Conservation (phyloP, 1,140 invertebrate species). For the Drosophila subobscura region DNA sequence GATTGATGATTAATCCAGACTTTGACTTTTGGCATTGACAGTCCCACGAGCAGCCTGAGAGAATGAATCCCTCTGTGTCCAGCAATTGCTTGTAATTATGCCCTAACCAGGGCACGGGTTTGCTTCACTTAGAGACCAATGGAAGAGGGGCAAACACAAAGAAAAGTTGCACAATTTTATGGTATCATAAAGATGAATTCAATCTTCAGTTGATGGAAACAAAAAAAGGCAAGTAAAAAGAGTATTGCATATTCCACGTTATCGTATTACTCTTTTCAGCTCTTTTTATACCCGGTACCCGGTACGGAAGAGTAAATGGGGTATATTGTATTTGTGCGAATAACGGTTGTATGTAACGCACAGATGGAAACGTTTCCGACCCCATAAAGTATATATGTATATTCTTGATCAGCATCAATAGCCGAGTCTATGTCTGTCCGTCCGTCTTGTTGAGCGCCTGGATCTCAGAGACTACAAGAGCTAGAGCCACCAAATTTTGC, state of each 20-base stretch:
- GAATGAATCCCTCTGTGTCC: conserved; percentile 9
- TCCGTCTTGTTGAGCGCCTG: too few species aligned
- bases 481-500: too few species aligned
- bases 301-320: too few species aligned
- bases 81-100: conserved; percentile 16
- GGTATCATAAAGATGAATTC: background rate
- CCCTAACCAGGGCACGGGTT: background rate
- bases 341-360: too few species aligned
- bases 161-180: background rate
- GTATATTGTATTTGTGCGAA: too few species aligned
- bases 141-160: background rate
- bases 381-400: too few species aligned
- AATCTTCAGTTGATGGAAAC: background rate
- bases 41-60: conserved; percentile 32
- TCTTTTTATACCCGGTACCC: too few species aligned
- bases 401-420: too few species aligned
- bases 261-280: too few species aligned
- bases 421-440: too few species aligned
- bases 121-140: background rate
- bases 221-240: background rate
- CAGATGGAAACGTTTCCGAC: too few species aligned
- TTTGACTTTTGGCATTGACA: conserved; percentile 79
- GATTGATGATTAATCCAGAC: conserved; percentile 81
- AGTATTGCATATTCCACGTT: background rate
- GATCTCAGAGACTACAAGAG: too few species aligned